phyloP scores from a whole-genome alignment of 2,113 vertebrate species.

The Tachuris rubrigastra region DNA sequence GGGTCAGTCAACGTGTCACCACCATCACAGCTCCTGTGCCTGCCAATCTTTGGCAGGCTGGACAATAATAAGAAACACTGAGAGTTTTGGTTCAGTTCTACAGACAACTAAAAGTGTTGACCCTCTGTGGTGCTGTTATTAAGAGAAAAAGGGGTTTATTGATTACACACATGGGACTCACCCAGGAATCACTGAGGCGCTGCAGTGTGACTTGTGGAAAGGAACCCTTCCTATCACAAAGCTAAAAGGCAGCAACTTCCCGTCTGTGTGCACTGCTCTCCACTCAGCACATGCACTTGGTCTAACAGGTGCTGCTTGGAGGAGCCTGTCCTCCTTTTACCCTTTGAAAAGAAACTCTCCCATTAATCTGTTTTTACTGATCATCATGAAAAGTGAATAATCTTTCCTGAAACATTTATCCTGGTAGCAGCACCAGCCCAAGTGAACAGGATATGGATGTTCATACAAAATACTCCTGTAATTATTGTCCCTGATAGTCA shows the following conservation, averaged over 20 bases:
- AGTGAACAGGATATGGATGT: not conserved
- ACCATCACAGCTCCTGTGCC: not conserved
- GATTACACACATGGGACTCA: not conserved
- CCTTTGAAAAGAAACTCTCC: not conserved
- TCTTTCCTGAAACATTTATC: not conserved
- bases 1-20: not conserved
- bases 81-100: not conserved
- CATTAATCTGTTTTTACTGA: constrained; percentile 3
- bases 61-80: not conserved
- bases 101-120: not conserved
- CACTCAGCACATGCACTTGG: not conserved
- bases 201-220: not conserved
- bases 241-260: not conserved
- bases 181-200: not conserved
- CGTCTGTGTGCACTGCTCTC: not conserved
- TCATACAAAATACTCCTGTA: not conserved
- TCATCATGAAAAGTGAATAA: not conserved
- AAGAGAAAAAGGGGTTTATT: not conserved
- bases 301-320: not conserved
- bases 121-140: not conserved
- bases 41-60: not conserved
- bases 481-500: constrained; percentile 11
- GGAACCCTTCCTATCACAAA: not conserved
- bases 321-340: not conserved
- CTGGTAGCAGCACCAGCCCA: not conserved